Base-by-base conservation (phyloP, 1,140 invertebrate genomes). In the Drosophila sechellia region DNA sequence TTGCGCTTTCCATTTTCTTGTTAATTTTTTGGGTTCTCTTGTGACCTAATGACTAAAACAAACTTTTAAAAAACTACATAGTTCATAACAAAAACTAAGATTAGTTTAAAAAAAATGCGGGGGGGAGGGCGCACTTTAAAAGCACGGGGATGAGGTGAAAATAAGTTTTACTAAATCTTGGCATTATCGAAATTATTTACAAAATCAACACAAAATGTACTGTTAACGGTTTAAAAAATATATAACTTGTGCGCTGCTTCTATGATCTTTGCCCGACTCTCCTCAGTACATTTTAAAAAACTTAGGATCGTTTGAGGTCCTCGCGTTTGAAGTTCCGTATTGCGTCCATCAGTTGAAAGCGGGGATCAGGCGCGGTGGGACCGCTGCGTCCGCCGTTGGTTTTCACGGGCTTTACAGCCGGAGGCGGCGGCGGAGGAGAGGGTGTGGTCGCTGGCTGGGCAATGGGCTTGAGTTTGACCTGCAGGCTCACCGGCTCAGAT, bases 291-390 rank as follows among this genome's bases (percentile, higher is more conserved):
- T 10, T 17, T 12, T 3, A 6, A n/a, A 50, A 15, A 15, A 34
- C 27, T 81, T 42, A 91, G 50, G 75, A 72, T 31, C 78, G 76
- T 54, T 90, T 91, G 11, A 92, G 73, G 53, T 90, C 70, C 2
- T 92, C 83, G 4, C 81, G 81, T 50, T 92, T 92, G 6, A 96
- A 96, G 79, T 94, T 95, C 69, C 95, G 92, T 68, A 97, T 97
- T 8, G 95, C 95, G n/a, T 95, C 93, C 76, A 97, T 90, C 6
- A 97, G 91, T 73, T 95, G 93, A 61, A 95, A 94, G 42, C 96
- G 93, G 1, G 95, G 93, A 89, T 96, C 95, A 5, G 80, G 48
- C 37, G 59, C 25, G 91, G 3, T 50, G 27, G n/a, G 48, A 17
- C 48, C 78, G 90, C 63, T 45, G 40, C 58, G 50, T 49, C 45